phyloP scores from a whole-genome alignment of 2,888 invertebrate species.

The Pemphredon lugubris region DNA sequence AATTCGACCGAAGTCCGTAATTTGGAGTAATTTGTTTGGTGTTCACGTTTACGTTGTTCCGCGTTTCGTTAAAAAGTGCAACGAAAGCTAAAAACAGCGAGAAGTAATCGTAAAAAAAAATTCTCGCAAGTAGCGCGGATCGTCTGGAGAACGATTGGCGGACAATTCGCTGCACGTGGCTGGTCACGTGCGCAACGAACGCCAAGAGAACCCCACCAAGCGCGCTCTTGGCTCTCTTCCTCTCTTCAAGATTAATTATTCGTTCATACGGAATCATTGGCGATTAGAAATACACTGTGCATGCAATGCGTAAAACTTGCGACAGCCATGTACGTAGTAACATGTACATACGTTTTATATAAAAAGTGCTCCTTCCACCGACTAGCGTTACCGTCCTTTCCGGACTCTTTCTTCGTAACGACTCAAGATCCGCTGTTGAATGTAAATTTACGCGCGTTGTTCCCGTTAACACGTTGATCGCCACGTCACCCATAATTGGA shows the following conservation, averaged over 20 bases:
- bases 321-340: no score
- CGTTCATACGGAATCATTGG: slow-evolving; percentile 36
- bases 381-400: no score
- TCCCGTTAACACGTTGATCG: no score
- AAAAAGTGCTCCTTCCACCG: no score
- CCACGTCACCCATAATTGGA: no score
- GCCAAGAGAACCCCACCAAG: slow-evolving; percentile 44
- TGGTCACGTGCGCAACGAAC: slow-evolving; percentile 56
- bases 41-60: not conserved
- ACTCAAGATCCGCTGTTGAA: no score
- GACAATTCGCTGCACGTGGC: slow-evolving; percentile 61
- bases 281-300: slow-evolving; percentile 24
- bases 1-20: no score
- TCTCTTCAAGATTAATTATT: slow-evolving; percentile 46
- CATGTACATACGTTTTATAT: no score
- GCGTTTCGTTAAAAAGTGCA: not conserved
- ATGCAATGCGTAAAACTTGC: no score
- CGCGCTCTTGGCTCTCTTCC: slow-evolving; percentile 27
- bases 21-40: no score
- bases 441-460: no score
- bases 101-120: slow-evolving; percentile 21
- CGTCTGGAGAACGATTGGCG: slow-evolving; percentile 34
- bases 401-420: no score
- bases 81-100: slow-evolving; percentile 27
- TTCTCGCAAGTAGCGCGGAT: slow-evolving; percentile 37